Percentiles rank a stretch among this genome's conserved stretches.
Evolutionary conservation across 2,113 vertebrate species (phyloP).

Genomic region (Myiozetetes cayanensis): DNA sequence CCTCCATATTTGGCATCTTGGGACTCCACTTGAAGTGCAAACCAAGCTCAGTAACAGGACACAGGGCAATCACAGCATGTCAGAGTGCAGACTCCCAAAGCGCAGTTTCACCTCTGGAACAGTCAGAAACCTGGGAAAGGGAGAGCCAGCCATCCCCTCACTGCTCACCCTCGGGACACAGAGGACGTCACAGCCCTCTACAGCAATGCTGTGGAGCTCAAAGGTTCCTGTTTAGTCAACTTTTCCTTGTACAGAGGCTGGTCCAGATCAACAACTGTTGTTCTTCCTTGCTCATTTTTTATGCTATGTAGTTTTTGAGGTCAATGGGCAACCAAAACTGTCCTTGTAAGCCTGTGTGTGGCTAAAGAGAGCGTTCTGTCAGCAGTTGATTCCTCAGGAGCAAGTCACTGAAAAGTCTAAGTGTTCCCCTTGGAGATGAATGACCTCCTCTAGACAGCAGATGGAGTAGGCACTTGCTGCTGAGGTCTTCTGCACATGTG

Average conservation of each 20-base stretch:
- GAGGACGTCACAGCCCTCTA: neutral
- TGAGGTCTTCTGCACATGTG: neutral
- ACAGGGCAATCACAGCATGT: rapidly evolving
- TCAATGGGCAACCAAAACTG: neutral
- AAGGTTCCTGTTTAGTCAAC: neutral
- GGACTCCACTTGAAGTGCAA: neutral
- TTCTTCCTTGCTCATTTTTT: neutral
- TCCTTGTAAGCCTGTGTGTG: neutral
- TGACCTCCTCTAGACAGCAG: neutral
- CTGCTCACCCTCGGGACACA: neutral
- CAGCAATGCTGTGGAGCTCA: neutral
- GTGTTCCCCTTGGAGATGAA: neutral
- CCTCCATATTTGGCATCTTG: neutral
- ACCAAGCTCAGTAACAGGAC: neutral
- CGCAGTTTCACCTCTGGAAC: neutral
- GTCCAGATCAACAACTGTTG: neutral
- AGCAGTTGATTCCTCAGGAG: neutral
- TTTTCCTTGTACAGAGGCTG: neutral
- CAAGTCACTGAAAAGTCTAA: neutral
- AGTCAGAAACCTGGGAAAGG: neutral
- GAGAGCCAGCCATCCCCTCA: neutral
- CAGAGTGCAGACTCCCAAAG: neutral
- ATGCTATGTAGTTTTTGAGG: neutral
- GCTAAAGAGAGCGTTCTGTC: neutral
- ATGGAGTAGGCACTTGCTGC: neutral